Evolutionary conservation across 2,797 vertebrate species (phyloP), one percentile per base, ranked within the genome.

Genomic region (Aplochiton taeniatus): DNA sequence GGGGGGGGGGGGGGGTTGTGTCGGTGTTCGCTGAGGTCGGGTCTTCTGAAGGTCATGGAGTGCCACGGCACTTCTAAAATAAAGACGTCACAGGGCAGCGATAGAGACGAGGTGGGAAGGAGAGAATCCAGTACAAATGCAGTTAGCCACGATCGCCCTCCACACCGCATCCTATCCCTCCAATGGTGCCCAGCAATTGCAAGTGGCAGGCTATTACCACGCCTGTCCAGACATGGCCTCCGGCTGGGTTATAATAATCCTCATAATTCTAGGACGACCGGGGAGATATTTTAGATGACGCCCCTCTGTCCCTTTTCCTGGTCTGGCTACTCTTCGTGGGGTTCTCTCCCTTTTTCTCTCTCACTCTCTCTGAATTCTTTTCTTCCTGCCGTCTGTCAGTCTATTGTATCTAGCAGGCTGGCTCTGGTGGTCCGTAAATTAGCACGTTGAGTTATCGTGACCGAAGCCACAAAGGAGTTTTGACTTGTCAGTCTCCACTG

Each of bases 31-130:
- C 90, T 91, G 87, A 92, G 31, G 90, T 85, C 81, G 71, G 84
- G 89, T 83, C 85, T 85, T 87, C 83, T 90, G 91, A 93, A 93
- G 92, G 92, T 93, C 91, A 92, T 6, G 31, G 80, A 65, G 85
- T 78, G 89, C 75, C 71, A 76, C 77, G 82, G 71, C 80, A 70
- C 76, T 63, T 52, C 65, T 77, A 78, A 82, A 76, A 44, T n/a
- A 72, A 68, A 78, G 48, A 65, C 49, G 55, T 56, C 5, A 79
- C 65, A 77, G 66, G 58, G 76, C 63, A 74, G 49, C 18, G 19
- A 12, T 31, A 31, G 11, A 17, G 20, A 1, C 20, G 55, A 45
- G 42, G 42, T 16, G 9, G 42, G 56, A n/a, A 43, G 56, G 18
- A 42, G 16, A 41, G 73, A 87, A 85, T 86, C 84, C 79, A 85